A percentile compares a stretch with the other conserved stretches of the same genome.
Evolutionary conservation across 2,888 invertebrate genomes (phyloP).

Genomic region (Acanthopleura granulata): DNA sequence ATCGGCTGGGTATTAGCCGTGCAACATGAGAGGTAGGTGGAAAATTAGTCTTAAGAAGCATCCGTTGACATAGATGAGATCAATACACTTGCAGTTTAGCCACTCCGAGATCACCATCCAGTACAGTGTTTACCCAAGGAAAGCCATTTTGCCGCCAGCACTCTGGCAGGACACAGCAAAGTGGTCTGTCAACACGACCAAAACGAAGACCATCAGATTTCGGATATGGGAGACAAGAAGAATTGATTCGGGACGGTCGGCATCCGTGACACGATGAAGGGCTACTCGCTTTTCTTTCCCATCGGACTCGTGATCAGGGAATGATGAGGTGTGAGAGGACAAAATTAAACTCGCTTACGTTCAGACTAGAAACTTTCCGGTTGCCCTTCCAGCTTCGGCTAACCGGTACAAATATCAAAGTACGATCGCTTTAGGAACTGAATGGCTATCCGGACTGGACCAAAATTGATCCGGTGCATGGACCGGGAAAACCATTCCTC

Average conservation of each 20-base stretch:
- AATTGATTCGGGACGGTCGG: constrained; percentile 9
- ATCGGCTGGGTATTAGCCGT: background rate
- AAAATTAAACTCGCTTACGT: constrained; percentile 16
- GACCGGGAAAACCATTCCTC: background rate
- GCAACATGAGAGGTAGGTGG: constrained; percentile 12
- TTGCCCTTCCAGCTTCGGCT: background rate
- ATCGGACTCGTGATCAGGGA: background rate
- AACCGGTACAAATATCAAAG: background rate
- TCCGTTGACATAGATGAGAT: constrained; percentile 17
- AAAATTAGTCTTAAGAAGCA: constrained; percentile 16
- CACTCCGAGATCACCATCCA: background rate
- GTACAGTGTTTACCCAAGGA: background rate
- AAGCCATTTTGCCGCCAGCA: constrained; percentile 18
- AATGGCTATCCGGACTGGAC: background rate
- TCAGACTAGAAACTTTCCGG: constrained; percentile 12
- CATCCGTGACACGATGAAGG: constrained; percentile 4
- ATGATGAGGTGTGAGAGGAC: constrained; percentile 19
- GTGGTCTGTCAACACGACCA: constrained; percentile 18
- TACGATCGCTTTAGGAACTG: background rate
- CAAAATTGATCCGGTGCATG: constrained; percentile 7
- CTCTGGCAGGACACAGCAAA: constrained; percentile 13
- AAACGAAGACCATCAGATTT: constrained; percentile 13
- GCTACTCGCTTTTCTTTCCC: constrained; percentile 9
- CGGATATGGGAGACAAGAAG: constrained; percentile 15
- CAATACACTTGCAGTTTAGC: constrained; percentile 14